phyloP scores from a whole-genome alignment of 2,797 vertebrate species.

The Pogoniulus pusillus region DNA sequence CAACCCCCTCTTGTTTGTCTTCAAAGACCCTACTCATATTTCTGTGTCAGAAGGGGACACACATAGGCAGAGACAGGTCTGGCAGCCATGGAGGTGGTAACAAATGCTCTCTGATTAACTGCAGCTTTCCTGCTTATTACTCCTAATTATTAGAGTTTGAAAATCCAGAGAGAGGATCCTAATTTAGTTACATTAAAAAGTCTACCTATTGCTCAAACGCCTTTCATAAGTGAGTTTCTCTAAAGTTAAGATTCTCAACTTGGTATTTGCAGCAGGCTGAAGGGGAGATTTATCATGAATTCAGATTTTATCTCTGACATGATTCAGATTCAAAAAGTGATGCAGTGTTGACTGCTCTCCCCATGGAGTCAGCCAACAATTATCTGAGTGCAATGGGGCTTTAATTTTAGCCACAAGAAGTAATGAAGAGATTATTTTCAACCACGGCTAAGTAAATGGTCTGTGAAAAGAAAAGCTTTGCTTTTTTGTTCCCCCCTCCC shows the following conservation, averaged over 20 bases:
- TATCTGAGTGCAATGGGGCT: conserved; percentile 14
- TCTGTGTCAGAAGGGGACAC: background rate
- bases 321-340: conserved; percentile 3
- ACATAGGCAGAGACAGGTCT: background rate
- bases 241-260: background rate
- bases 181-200: conserved; percentile 16
- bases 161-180: background rate
- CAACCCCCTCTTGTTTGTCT: background rate
- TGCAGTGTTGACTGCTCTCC: conserved; percentile 13
- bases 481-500: background rate
- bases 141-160: background rate
- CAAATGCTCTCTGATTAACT: background rate
- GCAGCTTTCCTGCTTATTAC: background rate
- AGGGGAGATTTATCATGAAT: background rate
- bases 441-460: background rate
- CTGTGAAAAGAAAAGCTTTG: background rate
- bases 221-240: background rate
- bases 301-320: background rate
- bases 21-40: background rate
- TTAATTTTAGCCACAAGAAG: conserved; percentile 26
- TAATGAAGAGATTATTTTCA: conserved; percentile 45
- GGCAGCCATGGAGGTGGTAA: background rate
- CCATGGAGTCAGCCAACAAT: conserved; percentile 8
- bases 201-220: background rate
- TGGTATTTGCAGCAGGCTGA: background rate